Evolutionary conservation across 2,113 vertebrate species (phyloP).

Genomic region (Catagonus wagneri): DNA sequence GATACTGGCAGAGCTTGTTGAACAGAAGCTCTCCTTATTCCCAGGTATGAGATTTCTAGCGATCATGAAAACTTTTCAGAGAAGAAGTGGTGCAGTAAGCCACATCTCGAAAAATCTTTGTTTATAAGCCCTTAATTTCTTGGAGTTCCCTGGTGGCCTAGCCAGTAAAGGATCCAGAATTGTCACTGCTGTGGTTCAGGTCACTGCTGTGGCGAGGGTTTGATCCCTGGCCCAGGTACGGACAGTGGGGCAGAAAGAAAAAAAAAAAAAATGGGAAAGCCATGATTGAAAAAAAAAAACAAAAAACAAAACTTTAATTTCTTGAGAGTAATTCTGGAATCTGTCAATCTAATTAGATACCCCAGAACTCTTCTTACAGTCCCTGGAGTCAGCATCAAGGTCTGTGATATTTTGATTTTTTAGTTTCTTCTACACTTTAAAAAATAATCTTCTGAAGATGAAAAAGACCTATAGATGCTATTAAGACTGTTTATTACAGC

Average conservation of each 20-base stretch:
- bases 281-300: no score
- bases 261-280: no score
- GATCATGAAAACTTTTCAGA: background rate
- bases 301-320: background rate
- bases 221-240: no score
- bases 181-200: no score
- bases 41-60: background rate
- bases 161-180: no score
- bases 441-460: background rate
- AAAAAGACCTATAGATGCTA: background rate
- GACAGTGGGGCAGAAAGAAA: no score
- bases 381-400: background rate
- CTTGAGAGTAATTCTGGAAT: background rate
- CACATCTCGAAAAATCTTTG: background rate
- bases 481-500: background rate
- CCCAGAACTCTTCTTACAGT: background rate
- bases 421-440: background rate
- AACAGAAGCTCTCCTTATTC: background rate
- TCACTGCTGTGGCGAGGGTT: no score
- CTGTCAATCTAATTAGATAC: background rate
- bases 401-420: conserved; percentile 36
- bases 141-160: no score
- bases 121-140: background rate
- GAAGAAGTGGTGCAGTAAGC: background rate
- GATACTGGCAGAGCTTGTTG: background rate